These are phyloP conservation scores for Hyppa rectilinea DNA, from an alignment of 2,888 invertebrate genomes.

Conservation along the genomic window DNA sequence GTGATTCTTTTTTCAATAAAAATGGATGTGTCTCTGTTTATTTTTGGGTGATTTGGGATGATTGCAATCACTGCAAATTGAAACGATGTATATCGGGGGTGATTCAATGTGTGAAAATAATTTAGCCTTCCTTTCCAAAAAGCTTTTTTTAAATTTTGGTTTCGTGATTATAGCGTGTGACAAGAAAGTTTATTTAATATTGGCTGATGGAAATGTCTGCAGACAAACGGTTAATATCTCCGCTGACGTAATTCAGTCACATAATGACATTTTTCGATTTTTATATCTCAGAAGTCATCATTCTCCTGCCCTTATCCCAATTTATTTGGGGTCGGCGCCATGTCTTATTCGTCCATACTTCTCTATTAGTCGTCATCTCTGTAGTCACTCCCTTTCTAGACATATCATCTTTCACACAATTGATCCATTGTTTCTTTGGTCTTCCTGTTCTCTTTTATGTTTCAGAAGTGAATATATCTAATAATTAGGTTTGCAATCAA, in stretches of 20 bases:
- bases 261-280: not conserved
- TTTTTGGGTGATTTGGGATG: conserved; percentile 62
- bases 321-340: no score
- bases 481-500: not conserved
- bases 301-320: no score
- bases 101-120: conserved; percentile 55
- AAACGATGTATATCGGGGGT: conserved; percentile 50
- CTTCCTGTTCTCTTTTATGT: no score
- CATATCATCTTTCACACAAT: no score
- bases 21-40: conserved; percentile 68
- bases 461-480: not conserved
- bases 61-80: conserved; percentile 59
- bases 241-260: not conserved
- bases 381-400: no score
- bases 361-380: no score
- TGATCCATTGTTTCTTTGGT: no score
- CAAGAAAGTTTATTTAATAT: conserved; percentile 15
- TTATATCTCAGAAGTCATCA: not conserved
- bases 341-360: no score
- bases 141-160: not conserved
- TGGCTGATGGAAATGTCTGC: not conserved
- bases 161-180: conserved; percentile 2
- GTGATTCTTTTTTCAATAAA: conserved; percentile 66
- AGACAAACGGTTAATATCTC: not conserved
- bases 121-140: conserved; percentile 8